These are phyloP conservation scores for Piprites chloris DNA, from an alignment of 2,113 vertebrate genomes.

Conservation along the genomic window DNA sequence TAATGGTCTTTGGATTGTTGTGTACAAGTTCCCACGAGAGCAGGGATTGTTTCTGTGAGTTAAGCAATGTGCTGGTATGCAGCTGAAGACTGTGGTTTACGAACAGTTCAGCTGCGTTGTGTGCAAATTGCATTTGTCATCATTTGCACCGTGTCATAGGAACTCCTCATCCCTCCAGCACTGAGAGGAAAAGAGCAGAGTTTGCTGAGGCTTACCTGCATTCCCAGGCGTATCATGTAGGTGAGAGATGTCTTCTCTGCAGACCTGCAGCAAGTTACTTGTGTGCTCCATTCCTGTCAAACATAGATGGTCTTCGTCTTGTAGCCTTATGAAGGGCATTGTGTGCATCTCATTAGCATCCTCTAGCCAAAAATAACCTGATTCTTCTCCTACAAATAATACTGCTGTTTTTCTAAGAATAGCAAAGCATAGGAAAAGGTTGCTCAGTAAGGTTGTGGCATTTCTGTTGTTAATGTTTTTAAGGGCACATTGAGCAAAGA, in stretches of 20 bases:
- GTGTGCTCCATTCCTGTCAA: not conserved
- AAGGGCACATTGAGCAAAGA: not conserved
- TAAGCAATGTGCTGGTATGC: not conserved
- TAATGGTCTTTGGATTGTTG: not conserved
- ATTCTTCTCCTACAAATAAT: not conserved
- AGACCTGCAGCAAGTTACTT: not conserved
- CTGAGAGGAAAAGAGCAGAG: not conserved
- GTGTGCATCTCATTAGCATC: not conserved
- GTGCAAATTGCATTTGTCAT: not conserved
- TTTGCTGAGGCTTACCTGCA: not conserved
- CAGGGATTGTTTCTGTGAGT: not conserved
- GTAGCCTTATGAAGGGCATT: not conserved
- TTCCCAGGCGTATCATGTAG: accelerated
- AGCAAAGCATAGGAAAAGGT: not conserved
- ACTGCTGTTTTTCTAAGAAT: not conserved
- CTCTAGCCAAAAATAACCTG: not conserved
- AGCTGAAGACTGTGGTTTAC: not conserved
- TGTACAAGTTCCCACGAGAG: not conserved
- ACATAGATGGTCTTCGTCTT: not conserved
- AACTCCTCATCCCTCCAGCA: not conserved
- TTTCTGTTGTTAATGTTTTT: not conserved
- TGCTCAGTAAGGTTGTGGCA: not conserved
- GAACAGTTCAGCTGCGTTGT: not conserved
- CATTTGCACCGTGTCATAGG: not conserved
- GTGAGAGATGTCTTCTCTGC: not conserved